Evolutionary conservation across 2,113 vertebrate genomes (phyloP).

Genomic region (Onychostruthus taczanowskii): DNA sequence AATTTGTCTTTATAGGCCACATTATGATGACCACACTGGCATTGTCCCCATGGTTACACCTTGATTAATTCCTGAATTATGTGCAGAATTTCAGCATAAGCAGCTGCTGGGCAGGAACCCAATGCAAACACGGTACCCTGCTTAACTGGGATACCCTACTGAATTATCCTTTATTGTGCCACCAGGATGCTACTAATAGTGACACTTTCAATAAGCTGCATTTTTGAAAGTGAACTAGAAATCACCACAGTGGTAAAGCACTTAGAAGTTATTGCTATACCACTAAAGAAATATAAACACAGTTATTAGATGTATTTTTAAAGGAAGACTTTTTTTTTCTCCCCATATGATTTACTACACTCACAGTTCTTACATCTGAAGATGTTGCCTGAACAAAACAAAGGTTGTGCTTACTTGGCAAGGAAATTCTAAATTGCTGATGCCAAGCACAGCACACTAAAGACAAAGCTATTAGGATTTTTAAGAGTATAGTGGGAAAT

Average conservation of each 20-base stretch:
- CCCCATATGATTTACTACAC: background rate
- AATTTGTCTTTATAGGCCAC: background rate
- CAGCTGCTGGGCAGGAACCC: slow-evolving; percentile 30
- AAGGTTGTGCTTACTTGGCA: background rate
- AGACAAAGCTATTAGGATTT: background rate
- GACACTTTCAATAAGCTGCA: background rate
- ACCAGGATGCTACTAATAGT: slow-evolving; percentile 33
- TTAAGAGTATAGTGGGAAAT: background rate
- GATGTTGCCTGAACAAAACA: background rate
- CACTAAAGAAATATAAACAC: background rate
- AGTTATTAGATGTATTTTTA: slow-evolving; percentile 14
- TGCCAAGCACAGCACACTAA: background rate
- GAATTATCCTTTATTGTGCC: slow-evolving; percentile 17
- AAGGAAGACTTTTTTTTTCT: background rate
- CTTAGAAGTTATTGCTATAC: background rate
- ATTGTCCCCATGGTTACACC: slow-evolving; percentile 16
- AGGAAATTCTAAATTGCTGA: background rate
- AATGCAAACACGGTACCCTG: slow-evolving; percentile 18
- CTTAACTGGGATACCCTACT: slow-evolving; percentile 25
- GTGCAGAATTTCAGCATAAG: background rate
- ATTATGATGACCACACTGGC: background rate
- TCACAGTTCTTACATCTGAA: background rate
- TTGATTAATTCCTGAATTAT: slow-evolving; percentile 29
- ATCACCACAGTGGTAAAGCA: slow-evolving; percentile 17
- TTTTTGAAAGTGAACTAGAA: slow-evolving; percentile 32